Percentiles rank a stretch among this genome's conserved stretches.
Conservation (phyloP, 2,113 vertebrate species). For the Aegithalos caudatus region DNA sequence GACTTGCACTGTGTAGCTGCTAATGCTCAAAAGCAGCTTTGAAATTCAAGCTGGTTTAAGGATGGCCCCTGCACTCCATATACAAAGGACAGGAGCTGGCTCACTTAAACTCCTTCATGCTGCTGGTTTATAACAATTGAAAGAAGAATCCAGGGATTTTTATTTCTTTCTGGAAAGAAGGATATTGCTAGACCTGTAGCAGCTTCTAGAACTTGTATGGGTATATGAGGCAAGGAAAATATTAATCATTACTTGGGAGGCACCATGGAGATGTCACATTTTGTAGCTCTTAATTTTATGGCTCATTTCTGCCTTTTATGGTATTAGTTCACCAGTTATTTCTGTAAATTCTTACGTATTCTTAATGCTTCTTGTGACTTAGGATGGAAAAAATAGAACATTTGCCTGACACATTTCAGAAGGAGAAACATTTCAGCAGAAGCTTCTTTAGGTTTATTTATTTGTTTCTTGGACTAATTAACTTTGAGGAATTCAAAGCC, state of each 20-base stretch:
- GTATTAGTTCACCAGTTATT: constrained; percentile 20
- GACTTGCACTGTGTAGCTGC: background rate
- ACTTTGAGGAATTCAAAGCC: background rate
- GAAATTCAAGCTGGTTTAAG: background rate
- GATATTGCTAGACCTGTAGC: background rate
- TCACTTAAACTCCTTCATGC: background rate
- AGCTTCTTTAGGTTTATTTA: background rate
- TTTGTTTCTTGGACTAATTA: background rate
- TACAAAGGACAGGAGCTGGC: background rate
- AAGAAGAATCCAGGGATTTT: background rate
- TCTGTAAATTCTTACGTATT: background rate
- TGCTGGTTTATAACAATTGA: background rate
- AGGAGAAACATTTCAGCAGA: background rate
- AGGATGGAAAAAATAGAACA: background rate
- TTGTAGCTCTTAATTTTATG: constrained; percentile 26
- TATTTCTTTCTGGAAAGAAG: background rate
- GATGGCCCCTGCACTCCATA: background rate
- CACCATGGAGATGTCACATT: background rate
- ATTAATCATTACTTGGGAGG: constrained; percentile 20
- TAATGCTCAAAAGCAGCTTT: background rate
- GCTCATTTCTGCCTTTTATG: constrained; percentile 31
- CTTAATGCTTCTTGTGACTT: background rate
- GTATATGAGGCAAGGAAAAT: background rate
- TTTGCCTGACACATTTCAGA: constrained; percentile 8
- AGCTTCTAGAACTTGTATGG: background rate